phyloP scores from a whole-genome alignment of 2,888 invertebrate species.

The Dioctria linearis region DNA sequence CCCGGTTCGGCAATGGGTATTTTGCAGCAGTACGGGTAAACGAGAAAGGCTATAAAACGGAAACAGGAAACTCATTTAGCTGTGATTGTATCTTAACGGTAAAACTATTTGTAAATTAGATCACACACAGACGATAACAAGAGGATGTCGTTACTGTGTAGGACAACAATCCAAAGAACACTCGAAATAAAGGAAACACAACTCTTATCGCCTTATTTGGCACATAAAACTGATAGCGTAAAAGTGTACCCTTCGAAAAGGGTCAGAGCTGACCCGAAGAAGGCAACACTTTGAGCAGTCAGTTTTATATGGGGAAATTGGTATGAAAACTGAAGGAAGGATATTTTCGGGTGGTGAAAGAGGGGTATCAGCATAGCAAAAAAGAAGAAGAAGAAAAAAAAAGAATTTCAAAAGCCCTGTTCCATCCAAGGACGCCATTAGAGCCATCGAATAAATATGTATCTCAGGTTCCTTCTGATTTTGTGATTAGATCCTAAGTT shows the following conservation, averaged over 20 bases:
- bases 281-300: not conserved
- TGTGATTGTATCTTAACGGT: slow-evolving; percentile 58
- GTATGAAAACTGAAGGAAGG: not conserved
- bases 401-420: slow-evolving; percentile 29
- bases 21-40: no score
- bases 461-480: slow-evolving; percentile 57
- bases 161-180: slow-evolving; percentile 52
- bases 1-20: not conserved
- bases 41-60: slow-evolving; percentile 49
- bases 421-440: slow-evolving; percentile 45
- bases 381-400: not conserved
- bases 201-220: slow-evolving; percentile 56
- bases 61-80: slow-evolving; percentile 56
- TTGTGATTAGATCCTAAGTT: slow-evolving; percentile 58
- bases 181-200: slow-evolving; percentile 57
- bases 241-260: slow-evolving; percentile 51
- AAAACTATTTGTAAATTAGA: slow-evolving; percentile 60
- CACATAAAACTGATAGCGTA: slow-evolving; percentile 58
- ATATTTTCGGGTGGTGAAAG: not conserved
- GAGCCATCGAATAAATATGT: slow-evolving; percentile 56
- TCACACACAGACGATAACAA: slow-evolving; percentile 56
- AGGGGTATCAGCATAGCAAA: not conserved
- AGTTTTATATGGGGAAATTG: not conserved
- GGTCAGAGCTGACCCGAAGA: slow-evolving; percentile 9
- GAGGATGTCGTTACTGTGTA: slow-evolving; percentile 33